Percentiles rank a stretch among this genome's conserved stretches.
phyloP scores from a whole-genome alignment of 1,140 invertebrate species.

The Himalopsyche phryganea region DNA sequence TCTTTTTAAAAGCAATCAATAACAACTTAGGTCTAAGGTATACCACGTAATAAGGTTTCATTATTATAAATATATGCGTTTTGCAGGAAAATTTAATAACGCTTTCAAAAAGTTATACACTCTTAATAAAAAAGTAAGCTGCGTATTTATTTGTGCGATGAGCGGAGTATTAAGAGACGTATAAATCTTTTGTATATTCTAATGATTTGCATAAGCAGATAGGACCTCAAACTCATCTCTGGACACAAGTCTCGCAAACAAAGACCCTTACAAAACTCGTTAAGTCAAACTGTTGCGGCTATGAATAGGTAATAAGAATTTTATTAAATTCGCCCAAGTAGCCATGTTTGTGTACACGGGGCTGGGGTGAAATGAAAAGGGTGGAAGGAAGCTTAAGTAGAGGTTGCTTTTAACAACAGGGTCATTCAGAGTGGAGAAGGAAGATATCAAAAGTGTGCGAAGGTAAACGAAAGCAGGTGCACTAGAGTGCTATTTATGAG shows the following conservation, averaged over 20 bases:
- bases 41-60: no score
- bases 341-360: conserved; percentile 1
- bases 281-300: conserved; percentile 30
- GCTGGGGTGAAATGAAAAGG: neutral
- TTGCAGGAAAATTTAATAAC: no score
- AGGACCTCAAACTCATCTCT: conserved; percentile 20
- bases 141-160: neutral
- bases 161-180: neutral
- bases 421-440: neutral
- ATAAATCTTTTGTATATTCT: conserved; percentile 12
- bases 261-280: conserved; percentile 31
- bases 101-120: no score
- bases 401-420: no score
- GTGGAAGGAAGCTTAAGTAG: no score
- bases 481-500: neutral
- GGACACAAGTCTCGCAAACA: conserved; percentile 29
- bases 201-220: conserved; percentile 31
- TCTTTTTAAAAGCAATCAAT: no score
- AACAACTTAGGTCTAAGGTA: no score
- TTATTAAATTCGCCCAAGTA: conserved; percentile 30
- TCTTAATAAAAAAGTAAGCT: no score
- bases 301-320: conserved; percentile 34
- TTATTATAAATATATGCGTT: neutral
- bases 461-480: neutral
- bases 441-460: neutral